Base-by-base conservation (phyloP, 2,797 vertebrate genomes). In the Sphenopsis melanotis region DNA sequence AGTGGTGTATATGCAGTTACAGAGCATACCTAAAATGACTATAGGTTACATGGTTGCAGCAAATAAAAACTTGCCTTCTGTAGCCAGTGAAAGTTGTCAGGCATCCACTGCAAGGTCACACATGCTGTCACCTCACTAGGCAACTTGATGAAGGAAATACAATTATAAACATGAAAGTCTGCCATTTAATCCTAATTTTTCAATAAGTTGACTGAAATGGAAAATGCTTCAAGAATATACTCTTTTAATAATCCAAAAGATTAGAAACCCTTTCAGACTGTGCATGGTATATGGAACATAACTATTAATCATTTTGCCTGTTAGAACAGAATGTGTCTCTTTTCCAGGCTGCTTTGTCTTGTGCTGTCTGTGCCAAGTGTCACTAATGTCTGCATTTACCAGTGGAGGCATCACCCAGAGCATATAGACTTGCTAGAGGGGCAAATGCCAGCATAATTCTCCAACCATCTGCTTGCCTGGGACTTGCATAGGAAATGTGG, bases 391-490 rank as follows among this genome's bases (percentile, higher is more conserved):
- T 89, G 18, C 75, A 64, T 83, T 92, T 92, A 92, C 75, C 44
- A 47, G 52, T 72, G 66, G 66, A 81, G 86, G 44, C 39, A 66
- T 47, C 68, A 64, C 56, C 47, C 87, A 85, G 75, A 89, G 57
- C 37, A 74, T 8, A 30, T 11, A 82, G 56, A 74, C 46, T 74
- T 37, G n/a, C 52, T 63, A 68, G 69, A 80, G 77, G 52, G 60
- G 56, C 68, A 93, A 93, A 85, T 7, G 21, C 53, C 81, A 87
- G 37, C 57, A 57, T 27, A 83, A 85, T 83, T 89, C 81, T 93
- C 60, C 83, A 90, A 60, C 77, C 84, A 95, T 83, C 71, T 92
- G 65, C 57, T 94, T 96, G 60, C 71, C 57, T 80, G 69, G 49
- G 71, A 90, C 86, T 84, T 24, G 53, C 20, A 22, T 2, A 55